Evolutionary conservation across 2,113 vertebrate species (phyloP), one percentile per base, ranked within the genome.

Genomic region (Solea senegalensis): DNA sequence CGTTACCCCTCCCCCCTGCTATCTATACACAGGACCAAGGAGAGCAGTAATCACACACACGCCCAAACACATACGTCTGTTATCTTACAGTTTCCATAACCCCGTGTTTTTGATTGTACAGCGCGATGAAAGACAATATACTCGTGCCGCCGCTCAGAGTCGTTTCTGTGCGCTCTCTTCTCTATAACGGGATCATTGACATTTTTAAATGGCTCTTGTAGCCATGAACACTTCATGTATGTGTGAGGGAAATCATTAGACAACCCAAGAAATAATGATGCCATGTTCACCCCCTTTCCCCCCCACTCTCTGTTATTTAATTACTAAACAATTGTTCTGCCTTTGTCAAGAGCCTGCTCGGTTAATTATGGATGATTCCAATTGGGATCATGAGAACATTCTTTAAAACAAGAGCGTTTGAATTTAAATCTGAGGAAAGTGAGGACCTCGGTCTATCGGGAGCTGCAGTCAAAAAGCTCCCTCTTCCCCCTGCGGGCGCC

Each of bases 361-460:
- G 79, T 84, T 89, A 89, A 89, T 90, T 86, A 78, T 73, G 64
- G 58, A 69, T 76, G 70, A 86, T 63, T 74, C 71, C 85, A 72
- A 62, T 62, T 76, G 80, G 76, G 84, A 79, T 81, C 83, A 74
- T 70, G 13, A 57, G 81, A 89, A 77, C 69, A 69, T 78, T 85
- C 69, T 72, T 87, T 80, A 69, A 81, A 91, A 86, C 78, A 83
- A 87, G 63, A 63, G 88, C 78, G 74, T 88, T 89, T 90, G 81
- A 86, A 87, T 88, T 78, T 85, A 77, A 85, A 82, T 89, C 82
- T 81, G 81, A 85, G 78, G 34, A 82, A 84, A 84, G 73, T 78
- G 67, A 84, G 83, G 85, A 80, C 88, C 76, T 74, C 66, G 40
- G 87, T 83, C 87, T 81, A 55, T 77, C 57, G 89, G 86, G 82